Evolutionary conservation across 2,797 vertebrate species (phyloP).

Genomic region (Danio tinwini): DNA sequence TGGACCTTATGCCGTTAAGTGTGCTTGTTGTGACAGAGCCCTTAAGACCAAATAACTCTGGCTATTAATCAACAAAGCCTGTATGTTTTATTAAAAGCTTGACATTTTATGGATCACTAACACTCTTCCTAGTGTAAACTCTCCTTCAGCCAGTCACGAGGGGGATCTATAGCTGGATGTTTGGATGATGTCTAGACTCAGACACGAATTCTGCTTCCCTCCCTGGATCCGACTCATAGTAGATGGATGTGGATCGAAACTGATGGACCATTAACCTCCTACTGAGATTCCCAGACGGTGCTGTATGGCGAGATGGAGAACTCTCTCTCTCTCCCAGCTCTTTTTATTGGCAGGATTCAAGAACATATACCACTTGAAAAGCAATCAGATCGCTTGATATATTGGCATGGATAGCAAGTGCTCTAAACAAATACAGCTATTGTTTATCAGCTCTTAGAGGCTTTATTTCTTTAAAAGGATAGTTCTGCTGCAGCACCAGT

Average conservation of each 20-base stretch:
- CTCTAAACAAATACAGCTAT: constrained; percentile 36
- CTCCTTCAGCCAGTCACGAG: background rate
- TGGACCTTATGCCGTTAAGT: constrained; percentile 14
- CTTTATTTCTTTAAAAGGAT: constrained; percentile 14
- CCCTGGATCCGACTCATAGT: constrained; percentile 27
- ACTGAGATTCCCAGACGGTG: constrained; percentile 14
- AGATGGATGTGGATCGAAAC: constrained; percentile 45
- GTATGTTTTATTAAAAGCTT: constrained; percentile 35
- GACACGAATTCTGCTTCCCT: background rate
- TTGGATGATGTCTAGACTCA: background rate
- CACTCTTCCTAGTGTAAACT: background rate
- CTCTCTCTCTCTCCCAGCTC: constrained; percentile 6
- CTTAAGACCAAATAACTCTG: constrained; percentile 18
- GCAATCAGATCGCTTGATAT: constrained; percentile 42
- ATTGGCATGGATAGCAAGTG: constrained; percentile 25
- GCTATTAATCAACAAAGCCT: constrained; percentile 38
- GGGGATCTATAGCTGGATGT: background rate
- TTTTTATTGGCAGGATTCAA: constrained; percentile 35
- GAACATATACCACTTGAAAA: constrained; percentile 22
- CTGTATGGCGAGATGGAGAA: constrained; percentile 20
- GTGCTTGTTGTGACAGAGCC: constrained; percentile 28
- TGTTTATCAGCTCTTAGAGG: constrained; percentile 27
- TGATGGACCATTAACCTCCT: constrained; percentile 45
- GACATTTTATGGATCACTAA: constrained; percentile 24
- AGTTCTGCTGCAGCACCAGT: background rate